Conservation (phyloP, 2,113 vertebrate species). For the Odocoileus virginianus region DNA sequence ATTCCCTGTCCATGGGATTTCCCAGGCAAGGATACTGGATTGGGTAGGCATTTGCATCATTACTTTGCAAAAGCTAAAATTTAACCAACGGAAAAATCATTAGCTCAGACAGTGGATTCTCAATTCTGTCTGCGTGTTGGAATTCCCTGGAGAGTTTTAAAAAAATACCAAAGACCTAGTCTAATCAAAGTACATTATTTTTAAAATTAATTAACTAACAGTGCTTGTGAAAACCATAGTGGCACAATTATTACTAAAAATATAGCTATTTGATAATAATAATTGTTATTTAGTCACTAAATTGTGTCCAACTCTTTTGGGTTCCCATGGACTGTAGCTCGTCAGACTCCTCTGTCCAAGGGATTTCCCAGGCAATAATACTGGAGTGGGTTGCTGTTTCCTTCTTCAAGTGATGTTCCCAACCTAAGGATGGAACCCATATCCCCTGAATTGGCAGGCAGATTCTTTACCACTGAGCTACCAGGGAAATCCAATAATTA, state of each 20-base stretch:
- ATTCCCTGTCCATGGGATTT: neutral
- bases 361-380: neutral
- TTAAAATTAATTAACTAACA: neutral
- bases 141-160: neutral
- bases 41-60: neutral
- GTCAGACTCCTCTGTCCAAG: neutral
- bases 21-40: neutral
- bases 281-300: neutral
- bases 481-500: neutral
- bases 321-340: neutral
- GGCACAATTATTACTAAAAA: neutral
- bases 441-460: neutral
- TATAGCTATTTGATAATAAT: neutral
- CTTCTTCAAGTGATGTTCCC: neutral
- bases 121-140: neutral
- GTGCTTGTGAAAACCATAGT: neutral
- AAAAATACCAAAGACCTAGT: neutral
- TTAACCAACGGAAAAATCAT: neutral
- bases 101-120: neutral
- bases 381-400: neutral
- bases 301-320: neutral
- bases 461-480: neutral
- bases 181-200: neutral
- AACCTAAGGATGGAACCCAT: neutral
- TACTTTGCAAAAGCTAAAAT: neutral